A percentile compares a stretch with the other conserved stretches of the same genome.
These are phyloP conservation scores for Tachina fera DNA, from an alignment of 2,888 invertebrate species.

Conservation along the genomic window DNA sequence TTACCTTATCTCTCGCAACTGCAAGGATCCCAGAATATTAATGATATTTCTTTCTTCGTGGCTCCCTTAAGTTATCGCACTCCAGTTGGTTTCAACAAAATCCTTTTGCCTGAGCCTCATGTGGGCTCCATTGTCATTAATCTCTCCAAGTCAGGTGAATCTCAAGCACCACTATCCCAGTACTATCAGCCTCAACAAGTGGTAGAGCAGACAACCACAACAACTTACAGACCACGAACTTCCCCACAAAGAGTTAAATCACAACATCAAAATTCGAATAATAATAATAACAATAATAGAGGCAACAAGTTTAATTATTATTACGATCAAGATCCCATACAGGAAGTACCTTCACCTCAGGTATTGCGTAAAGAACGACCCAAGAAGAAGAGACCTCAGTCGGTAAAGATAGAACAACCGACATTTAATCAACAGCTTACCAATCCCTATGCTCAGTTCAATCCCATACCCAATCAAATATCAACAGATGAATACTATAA, in stretches of 20 bases:
- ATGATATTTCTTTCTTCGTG: constrained; percentile 92
- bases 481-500: constrained; percentile 80
- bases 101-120: constrained; percentile 92
- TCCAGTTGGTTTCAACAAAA: constrained; percentile 93
- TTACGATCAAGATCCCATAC: constrained; percentile 79
- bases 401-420: constrained; percentile 75
- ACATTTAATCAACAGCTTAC: constrained; percentile 72
- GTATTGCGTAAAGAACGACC: constrained; percentile 79
- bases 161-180: constrained; percentile 44
- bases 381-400: constrained; percentile 80
- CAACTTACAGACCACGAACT: constrained; percentile 70
- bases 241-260: constrained; percentile 70
- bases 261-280: constrained; percentile 73
- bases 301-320: constrained; percentile 80
- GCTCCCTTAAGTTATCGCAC: constrained; percentile 93
- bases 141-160: constrained; percentile 78
- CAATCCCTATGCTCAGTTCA: constrained; percentile 79
- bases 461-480: constrained; percentile 79
- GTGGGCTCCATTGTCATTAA: constrained; percentile 93
- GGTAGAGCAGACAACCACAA: constrained; percentile 63
- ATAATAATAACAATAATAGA: constrained; percentile 69
- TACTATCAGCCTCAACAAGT: constrained; percentile 55
- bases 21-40: constrained; percentile 85
- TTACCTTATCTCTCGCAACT: constrained; percentile 89
- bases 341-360: constrained; percentile 80